Evolutionary conservation across 2,888 invertebrate genomes (phyloP).

Genomic region (Eupithecia abbreviata): DNA sequence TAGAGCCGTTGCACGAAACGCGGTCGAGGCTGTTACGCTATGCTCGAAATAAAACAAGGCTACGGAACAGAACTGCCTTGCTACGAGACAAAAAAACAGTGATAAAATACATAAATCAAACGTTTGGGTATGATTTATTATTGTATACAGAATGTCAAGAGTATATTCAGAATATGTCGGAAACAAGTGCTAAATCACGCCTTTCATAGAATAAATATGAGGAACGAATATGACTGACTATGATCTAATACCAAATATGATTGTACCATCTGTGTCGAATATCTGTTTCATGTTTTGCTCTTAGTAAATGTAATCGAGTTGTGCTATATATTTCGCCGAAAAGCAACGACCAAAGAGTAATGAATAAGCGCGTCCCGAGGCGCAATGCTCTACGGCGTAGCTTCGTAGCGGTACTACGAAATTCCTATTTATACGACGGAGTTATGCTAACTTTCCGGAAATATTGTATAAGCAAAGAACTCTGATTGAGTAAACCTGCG

Average conservation of each 20-base stretch:
- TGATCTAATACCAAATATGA: background rate
- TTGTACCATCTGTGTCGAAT: background rate
- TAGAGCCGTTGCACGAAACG: slow-evolving; percentile 51
- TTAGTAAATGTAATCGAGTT: background rate
- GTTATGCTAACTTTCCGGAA: slow-evolving; percentile 32
- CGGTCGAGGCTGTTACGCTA: slow-evolving; percentile 55
- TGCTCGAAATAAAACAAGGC: slow-evolving; percentile 53
- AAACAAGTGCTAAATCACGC: background rate
- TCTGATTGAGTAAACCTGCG: background rate
- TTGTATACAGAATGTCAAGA: slow-evolving; percentile 1
- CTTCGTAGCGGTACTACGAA: slow-evolving; percentile 42
- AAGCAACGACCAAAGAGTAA: background rate
- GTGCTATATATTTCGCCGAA: background rate
- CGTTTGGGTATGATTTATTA: background rate
- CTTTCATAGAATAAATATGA: slow-evolving; percentile 1
- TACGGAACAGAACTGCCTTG: slow-evolving; percentile 33
- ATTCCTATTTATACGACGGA: slow-evolving; percentile 26
- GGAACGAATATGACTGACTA: background rate
- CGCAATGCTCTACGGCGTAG: slow-evolving; percentile 35
- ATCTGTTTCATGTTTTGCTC: background rate
- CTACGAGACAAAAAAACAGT: slow-evolving; percentile 22
- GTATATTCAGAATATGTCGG: background rate
- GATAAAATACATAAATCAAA: background rate
- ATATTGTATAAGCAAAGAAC: slow-evolving; percentile 21
- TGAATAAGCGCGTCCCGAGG: slow-evolving; percentile 5